Evolutionary conservation across 1,140 invertebrate species (phyloP).

Genomic region (Micrasema minimum): DNA sequence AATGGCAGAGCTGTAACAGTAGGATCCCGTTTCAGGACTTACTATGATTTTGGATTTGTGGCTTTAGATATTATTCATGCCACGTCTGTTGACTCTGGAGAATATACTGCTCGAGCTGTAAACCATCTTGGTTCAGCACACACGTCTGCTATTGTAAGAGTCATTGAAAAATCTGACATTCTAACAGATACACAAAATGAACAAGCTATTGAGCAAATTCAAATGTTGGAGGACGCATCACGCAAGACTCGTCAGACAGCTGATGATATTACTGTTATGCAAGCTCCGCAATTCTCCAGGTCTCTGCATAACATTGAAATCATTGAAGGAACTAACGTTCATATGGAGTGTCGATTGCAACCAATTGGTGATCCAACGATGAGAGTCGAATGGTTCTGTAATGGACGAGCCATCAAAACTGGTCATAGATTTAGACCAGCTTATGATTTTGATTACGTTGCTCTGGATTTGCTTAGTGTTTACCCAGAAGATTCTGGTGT

Average conservation of each 20-base stretch:
- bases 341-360: slow-evolving; percentile 91
- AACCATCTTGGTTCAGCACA: slow-evolving; percentile 93
- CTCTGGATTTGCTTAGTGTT: slow-evolving; percentile 93
- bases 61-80: slow-evolving; percentile 90
- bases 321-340: slow-evolving; percentile 91
- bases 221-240: slow-evolving; percentile 90
- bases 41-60: slow-evolving; percentile 94
- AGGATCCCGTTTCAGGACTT: slow-evolving; percentile 92
- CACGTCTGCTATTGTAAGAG: slow-evolving; percentile 89
- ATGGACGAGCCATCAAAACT: slow-evolving; percentile 87
- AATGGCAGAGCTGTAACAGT: slow-evolving; percentile 89
- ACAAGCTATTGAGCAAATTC: slow-evolving; percentile 93
- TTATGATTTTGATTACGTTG: slow-evolving; percentile 98
- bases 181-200: slow-evolving; percentile 95
- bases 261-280: slow-evolving; percentile 82
- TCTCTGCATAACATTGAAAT: slow-evolving; percentile 91
- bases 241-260: slow-evolving; percentile 75
- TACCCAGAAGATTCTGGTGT: slow-evolving; percentile 97
- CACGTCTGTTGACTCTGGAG: slow-evolving; percentile 89
- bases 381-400: slow-evolving; percentile 97
- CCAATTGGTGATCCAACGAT: slow-evolving; percentile 95
- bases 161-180: slow-evolving; percentile 85
- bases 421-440: slow-evolving; percentile 95
- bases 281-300: slow-evolving; percentile 88
- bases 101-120: slow-evolving; percentile 90